Percentiles rank a stretch among this genome's conserved stretches.
Conservation (phyloP, 2,888 invertebrate species). For the Volucella zonaria region DNA sequence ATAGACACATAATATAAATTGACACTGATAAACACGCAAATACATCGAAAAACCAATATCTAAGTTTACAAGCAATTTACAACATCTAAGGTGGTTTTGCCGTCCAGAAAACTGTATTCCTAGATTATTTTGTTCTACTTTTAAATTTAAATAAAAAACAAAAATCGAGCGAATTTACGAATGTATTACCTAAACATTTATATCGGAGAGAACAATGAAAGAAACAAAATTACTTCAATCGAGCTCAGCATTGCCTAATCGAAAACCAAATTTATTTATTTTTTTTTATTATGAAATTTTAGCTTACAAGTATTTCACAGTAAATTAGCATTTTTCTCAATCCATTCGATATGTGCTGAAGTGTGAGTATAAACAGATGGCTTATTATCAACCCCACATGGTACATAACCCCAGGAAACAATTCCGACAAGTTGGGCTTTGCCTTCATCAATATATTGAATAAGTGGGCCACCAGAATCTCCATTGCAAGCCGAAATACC, state of each 20-base stretch:
- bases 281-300: neutral
- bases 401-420: conserved; percentile 83
- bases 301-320: conserved; percentile 2
- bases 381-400: conserved; percentile 81
- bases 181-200: no score
- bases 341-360: conserved; percentile 82
- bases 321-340: conserved; percentile 74
- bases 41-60: conserved; percentile 24
- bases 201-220: neutral
- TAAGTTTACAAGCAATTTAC: conserved; percentile 77
- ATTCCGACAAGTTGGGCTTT: conserved; percentile 82
- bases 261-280: neutral
- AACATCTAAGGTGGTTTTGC: conserved; percentile 82
- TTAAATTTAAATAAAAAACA: conserved; percentile 9
- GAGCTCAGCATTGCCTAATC: neutral
- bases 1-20: conserved; percentile 33
- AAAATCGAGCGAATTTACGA: neutral
- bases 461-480: conserved; percentile 81
- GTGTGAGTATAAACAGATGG: conserved; percentile 83
- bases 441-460: conserved; percentile 75
- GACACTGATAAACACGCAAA: conserved; percentile 29
- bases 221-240: conserved; percentile 10
- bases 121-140: conserved; percentile 32
- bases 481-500: conserved; percentile 83
- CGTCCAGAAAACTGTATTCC: conserved; percentile 80